Evolutionary conservation across 2,113 vertebrate genomes (phyloP).

Genomic region (Atractosteus spatula): DNA sequence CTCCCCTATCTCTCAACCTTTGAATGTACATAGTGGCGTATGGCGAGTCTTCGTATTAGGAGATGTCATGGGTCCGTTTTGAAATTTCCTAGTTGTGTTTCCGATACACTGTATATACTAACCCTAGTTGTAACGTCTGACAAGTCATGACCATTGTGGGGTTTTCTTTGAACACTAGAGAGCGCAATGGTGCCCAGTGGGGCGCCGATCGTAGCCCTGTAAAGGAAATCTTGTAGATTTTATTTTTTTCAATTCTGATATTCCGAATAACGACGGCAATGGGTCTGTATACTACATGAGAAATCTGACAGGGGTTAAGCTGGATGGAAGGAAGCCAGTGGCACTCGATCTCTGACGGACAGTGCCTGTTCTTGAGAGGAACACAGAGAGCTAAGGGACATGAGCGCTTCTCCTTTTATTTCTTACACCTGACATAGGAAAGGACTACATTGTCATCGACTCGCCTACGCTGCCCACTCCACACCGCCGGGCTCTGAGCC

Average conservation of each 20-base stretch:
- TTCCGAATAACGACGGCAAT: constrained; percentile 28
- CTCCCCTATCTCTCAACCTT: constrained; percentile 39
- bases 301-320: no score
- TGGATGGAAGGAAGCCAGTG: no score
- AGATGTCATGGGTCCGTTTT: background rate
- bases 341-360: constrained; percentile 15
- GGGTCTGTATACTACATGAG: constrained; percentile 29
- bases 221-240: constrained; percentile 24
- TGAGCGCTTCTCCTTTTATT: constrained; percentile 49
- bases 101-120: constrained; percentile 55
- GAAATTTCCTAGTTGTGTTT: constrained; percentile 25
- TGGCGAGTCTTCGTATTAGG: no score
- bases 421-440: constrained; percentile 24
- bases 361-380: constrained; percentile 61
- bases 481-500: no score
- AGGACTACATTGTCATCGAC: no score
- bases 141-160: constrained; percentile 32
- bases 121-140: constrained; percentile 22
- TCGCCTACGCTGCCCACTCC: no score
- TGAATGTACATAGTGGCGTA: constrained; percentile 52
- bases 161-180: constrained; percentile 44
- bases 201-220: constrained; percentile 29
- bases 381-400: constrained; percentile 63
- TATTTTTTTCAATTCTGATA: constrained; percentile 9
- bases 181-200: constrained; percentile 34